Conservation (phyloP, 92 coral and sea anemone genomes). For the Paramuricea clavata region DNA sequence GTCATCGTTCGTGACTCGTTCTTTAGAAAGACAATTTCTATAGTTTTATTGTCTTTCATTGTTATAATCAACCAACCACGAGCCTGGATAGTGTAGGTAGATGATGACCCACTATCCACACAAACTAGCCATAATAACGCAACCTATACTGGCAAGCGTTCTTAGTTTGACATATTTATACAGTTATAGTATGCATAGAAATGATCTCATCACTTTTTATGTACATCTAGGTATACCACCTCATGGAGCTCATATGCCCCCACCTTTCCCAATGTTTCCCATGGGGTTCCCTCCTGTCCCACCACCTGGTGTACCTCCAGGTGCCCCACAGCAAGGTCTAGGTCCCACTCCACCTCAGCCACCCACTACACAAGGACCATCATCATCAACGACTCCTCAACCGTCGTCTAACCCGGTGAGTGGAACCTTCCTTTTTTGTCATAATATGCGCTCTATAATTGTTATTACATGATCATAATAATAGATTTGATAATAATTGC, state of each 20-base stretch:
- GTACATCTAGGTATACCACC: conserved; percentile 18
- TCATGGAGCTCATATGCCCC: conserved; percentile 27
- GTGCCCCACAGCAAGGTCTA: conserved; percentile 66
- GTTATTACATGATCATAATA: too few species aligned
- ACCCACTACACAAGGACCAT: conserved; percentile 17
- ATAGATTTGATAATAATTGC: too few species aligned
- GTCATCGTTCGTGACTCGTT: too few species aligned
- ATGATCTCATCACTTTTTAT: neutral
- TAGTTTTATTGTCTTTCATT: too few species aligned
- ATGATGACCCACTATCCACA: too few species aligned
- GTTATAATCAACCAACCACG: too few species aligned
- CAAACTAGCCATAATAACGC: too few species aligned
- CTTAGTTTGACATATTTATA: too few species aligned
- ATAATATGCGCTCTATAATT: neutral
- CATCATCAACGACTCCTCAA: neutral
- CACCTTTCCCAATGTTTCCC: conserved; percentile 53
- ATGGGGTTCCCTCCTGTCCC: conserved; percentile 65
- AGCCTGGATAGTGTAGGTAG: too few species aligned
- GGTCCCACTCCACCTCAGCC: conserved; percentile 62
- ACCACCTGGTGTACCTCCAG: conserved; percentile 62
- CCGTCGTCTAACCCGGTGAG: conserved; percentile 21
- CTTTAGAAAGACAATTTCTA: too few species aligned
- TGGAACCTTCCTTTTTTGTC: neutral
- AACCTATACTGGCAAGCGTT: too few species aligned
- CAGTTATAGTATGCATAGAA: too few species aligned